phyloP scores from a whole-genome alignment of 2,888 invertebrate genomes.

The Phrixothrix hirtus region DNA sequence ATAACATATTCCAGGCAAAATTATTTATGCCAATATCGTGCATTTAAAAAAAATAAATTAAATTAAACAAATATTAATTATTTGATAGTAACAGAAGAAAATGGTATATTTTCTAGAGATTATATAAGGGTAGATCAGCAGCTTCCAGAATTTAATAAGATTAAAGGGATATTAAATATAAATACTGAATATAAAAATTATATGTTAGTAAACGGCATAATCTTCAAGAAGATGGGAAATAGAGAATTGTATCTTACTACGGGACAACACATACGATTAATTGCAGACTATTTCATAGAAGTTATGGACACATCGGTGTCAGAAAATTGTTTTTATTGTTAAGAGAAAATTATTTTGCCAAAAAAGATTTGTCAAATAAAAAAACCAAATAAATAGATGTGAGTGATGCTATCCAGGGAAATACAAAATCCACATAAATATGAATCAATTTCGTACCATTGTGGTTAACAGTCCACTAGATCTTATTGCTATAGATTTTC shows the following conservation, averaged over 20 bases:
- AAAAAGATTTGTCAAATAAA: too few species aligned
- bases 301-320: slow-evolving; percentile 5
- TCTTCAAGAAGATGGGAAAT: slow-evolving; percentile 2
- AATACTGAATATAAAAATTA: neutral
- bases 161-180: neutral
- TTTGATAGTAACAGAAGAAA: slow-evolving; percentile 1
- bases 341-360: slow-evolving; percentile 2
- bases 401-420: slow-evolving; percentile 1
- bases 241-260: slow-evolving; percentile 3
- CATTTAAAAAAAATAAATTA: neutral
- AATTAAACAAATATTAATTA: neutral
- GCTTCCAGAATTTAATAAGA: too few species aligned
- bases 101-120: neutral
- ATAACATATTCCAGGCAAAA: slow-evolving; percentile 3
- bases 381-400: slow-evolving; percentile 9
- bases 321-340: slow-evolving; percentile 8
- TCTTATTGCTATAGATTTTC: neutral
- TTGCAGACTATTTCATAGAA: neutral
- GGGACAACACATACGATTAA: neutral
- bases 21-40: neutral
- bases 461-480: neutral
- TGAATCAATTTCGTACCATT: neutral
- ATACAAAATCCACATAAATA: neutral
- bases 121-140: neutral
- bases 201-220: neutral